Evolutionary conservation across 2,888 invertebrate genomes (phyloP).

Genomic region (Ptycholaimellus sp.): DNA sequence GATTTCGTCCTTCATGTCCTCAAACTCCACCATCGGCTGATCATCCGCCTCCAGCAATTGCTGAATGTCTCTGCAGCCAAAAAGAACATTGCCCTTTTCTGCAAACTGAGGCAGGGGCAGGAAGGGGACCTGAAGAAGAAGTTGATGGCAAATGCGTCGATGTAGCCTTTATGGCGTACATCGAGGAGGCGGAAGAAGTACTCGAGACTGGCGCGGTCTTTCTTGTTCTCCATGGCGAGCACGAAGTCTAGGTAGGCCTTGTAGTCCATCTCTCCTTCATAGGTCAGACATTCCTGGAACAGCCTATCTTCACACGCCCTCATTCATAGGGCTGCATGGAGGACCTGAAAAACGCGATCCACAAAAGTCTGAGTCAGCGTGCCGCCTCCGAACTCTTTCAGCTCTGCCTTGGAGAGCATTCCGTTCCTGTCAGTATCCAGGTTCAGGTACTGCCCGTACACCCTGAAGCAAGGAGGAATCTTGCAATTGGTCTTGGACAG

Average conservation of each 20-base stretch:
- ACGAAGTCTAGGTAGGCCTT: conserved; percentile 85
- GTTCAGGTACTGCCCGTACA: conserved; percentile 77
- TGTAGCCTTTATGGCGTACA: conserved; percentile 57
- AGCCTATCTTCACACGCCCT: not conserved
- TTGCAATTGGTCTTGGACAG: too few relatives aligned
- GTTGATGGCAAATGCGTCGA: conserved; percentile 67
- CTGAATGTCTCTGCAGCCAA: conserved; percentile 71
- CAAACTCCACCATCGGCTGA: conserved; percentile 66
- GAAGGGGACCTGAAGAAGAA: conserved; percentile 78
- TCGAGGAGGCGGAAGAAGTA: conserved; percentile 74
- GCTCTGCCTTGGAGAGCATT: conserved; percentile 68
- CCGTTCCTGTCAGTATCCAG: conserved; percentile 81
- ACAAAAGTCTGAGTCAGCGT: conserved; percentile 69
- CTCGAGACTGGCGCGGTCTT: conserved; percentile 66
- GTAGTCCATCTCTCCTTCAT: conserved; percentile 84
- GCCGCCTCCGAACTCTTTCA: conserved; percentile 66
- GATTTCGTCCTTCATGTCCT: conserved; percentile 84
- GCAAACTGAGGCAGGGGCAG: too few relatives aligned
- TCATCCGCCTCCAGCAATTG: conserved; percentile 63
- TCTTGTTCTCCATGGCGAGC: conserved; percentile 65
- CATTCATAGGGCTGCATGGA: too few relatives aligned
- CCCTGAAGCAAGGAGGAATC: too few relatives aligned
- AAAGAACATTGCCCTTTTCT: conserved; percentile 8
- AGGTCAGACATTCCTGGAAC: conserved; percentile 84
- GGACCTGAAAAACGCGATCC: conserved; percentile 40